A percentile compares a stretch with the other conserved stretches of the same genome.
Conservation (phyloP, 1,140 invertebrate genomes). For the Hyles vespertilio region DNA sequence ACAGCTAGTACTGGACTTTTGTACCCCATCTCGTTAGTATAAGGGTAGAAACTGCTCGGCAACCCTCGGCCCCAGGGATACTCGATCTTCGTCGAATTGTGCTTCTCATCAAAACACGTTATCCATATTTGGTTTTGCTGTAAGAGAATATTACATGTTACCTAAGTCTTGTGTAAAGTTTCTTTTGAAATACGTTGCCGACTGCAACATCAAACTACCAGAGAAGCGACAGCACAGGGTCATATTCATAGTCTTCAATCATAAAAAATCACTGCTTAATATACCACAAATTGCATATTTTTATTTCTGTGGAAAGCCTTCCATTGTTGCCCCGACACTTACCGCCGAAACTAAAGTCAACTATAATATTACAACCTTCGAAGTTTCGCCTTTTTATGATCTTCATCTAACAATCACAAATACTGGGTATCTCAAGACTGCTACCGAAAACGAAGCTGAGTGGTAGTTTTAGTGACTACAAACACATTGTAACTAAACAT, state of each 20-base stretch:
- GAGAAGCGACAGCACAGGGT: background rate
- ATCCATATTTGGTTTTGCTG: slow-evolving; percentile 85
- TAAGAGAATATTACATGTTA: slow-evolving; percentile 14
- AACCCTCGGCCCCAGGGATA: slow-evolving; percentile 57
- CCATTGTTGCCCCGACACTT: too few relatives aligned
- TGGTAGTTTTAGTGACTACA: too few relatives aligned
- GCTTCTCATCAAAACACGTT: slow-evolving; percentile 85
- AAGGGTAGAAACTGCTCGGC: slow-evolving; percentile 38
- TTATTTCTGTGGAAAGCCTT: too few relatives aligned
- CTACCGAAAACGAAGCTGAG: too few relatives aligned
- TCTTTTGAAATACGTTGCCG: background rate
- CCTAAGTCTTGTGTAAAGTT: background rate
- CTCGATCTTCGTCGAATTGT: slow-evolving; percentile 79
- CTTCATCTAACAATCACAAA: too few relatives aligned
- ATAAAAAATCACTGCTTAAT: background rate
- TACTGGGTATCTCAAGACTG: too few relatives aligned
- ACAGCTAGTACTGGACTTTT: slow-evolving; percentile 46
- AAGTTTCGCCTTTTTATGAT: too few relatives aligned
- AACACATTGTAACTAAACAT: too few relatives aligned
- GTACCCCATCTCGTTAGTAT: slow-evolving; percentile 29
- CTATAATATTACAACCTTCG: too few relatives aligned
- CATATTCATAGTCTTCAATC: background rate
- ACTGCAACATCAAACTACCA: too few relatives aligned
- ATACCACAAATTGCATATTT: too few relatives aligned
- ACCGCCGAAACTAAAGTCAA: too few relatives aligned